Conservation (phyloP, 2,888 invertebrate genomes). For the Troilus luridus region DNA sequence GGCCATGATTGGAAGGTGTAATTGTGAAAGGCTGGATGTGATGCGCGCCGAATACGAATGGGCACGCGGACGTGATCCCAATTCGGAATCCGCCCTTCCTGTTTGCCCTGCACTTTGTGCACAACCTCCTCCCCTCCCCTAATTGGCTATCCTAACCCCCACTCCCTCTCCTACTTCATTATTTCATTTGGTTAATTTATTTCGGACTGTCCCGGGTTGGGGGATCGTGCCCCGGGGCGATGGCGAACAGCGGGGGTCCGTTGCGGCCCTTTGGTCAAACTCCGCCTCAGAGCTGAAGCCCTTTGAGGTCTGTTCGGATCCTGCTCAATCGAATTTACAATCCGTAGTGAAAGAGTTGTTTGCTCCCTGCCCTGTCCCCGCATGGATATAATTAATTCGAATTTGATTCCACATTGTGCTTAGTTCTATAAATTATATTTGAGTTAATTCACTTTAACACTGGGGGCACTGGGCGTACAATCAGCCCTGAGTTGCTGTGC, state of each 20-base stretch:
- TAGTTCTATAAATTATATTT: background rate
- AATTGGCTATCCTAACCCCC: constrained; percentile 45
- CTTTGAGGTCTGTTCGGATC: background rate
- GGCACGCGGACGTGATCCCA: constrained; percentile 34
- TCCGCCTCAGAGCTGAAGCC: background rate
- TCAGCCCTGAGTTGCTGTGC: no score
- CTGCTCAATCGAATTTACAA: constrained; percentile 34
- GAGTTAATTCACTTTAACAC: background rate
- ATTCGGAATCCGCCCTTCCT: constrained; percentile 50
- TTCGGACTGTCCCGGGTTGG: constrained; percentile 30
- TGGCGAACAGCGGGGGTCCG: background rate
- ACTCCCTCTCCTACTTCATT: constrained; percentile 48
- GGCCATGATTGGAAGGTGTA: constrained; percentile 60
- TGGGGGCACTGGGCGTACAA: no score
- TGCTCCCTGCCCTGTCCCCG: background rate
- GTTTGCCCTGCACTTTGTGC: constrained; percentile 50
- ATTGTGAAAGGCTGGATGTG: constrained; percentile 58
- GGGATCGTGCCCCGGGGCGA: background rate
- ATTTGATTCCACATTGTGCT: background rate
- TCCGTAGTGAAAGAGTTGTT: background rate
- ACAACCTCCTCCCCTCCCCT: constrained; percentile 43
- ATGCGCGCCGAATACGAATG: constrained; percentile 52
- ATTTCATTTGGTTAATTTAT: constrained; percentile 56
- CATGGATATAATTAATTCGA: background rate
- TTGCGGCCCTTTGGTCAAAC: constrained; percentile 20